Evolutionary conservation across 2,888 invertebrate species (phyloP), one percentile per base, ranked within the genome.

Genomic region (Dascillus cervinus): DNA sequence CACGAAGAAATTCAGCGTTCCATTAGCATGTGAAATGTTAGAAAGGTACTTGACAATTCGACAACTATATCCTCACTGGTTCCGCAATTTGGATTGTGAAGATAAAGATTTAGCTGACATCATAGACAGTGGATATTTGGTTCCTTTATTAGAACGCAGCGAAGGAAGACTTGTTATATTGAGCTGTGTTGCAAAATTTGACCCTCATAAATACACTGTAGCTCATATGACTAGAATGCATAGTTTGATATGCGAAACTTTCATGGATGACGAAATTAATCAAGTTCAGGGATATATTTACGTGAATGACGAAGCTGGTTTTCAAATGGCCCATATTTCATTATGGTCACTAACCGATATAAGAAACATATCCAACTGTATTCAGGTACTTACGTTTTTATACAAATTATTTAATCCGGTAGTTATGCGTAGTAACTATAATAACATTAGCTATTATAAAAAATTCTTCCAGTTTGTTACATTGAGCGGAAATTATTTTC

Each of bases 21-120:
- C 85, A 0, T 76, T 83, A 58, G 82, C 91, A 0, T 86, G 89
- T 50, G 83, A 86, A 41, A 84, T 91, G 79, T 64, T 92, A 44
- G 89, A 91, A 60, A 76, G 85, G 26, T 92, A 91, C 62, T 68
- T 92, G 32, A 83, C 82, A 14, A 84, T 90, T 44, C 71, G 91
- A 3, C 85, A 88, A 59, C 69, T 88, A 51, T 83, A 87, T 53
- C 86, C 90, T 0, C 75, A 82, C 28, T 90, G 90, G 89, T 92
- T 90, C 67, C 74, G 76, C 46, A 80, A 82, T 34, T 66, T 90
- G 26, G 85, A 89, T 53, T 78, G 84, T 29, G 69, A 82, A 35
- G 88, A 90, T 56, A 79, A 84, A 1, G 78, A 79, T 28, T 70
- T 92, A 37, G 76, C 79, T 11, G 84, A 84, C 21, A 82, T 92